Conservation (phyloP, 1,140 invertebrate genomes). For the Muscidifurax raptorellus region DNA sequence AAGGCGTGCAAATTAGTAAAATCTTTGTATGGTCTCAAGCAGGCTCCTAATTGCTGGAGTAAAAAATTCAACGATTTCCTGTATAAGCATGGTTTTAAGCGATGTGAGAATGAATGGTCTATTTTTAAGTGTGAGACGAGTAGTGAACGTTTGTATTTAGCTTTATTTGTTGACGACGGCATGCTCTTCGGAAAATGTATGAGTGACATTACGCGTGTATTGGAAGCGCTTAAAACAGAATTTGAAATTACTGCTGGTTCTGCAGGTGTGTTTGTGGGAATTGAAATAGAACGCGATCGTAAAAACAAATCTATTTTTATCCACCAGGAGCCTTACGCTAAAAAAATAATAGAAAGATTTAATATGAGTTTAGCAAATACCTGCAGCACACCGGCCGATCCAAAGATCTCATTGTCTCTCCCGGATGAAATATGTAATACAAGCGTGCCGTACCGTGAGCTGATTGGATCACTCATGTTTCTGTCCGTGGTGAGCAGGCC, state of each 20-base stretch:
- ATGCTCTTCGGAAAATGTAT: slow-evolving; percentile 51
- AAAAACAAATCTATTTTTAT: slow-evolving; percentile 50
- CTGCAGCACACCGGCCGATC: slow-evolving; percentile 33
- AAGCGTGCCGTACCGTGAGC: not conserved
- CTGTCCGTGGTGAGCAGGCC: no score
- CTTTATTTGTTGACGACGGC: slow-evolving; percentile 53
- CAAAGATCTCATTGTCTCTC: no score
- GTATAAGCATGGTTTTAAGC: slow-evolving; percentile 46
- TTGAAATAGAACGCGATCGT: slow-evolving; percentile 59
- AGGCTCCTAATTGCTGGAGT: slow-evolving; percentile 69
- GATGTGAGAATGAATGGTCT: slow-evolving; percentile 54
- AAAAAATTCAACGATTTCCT: no score
- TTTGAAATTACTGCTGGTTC: slow-evolving; percentile 57
- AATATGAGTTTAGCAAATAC: slow-evolving; percentile 42
- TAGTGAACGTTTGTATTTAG: slow-evolving; percentile 29
- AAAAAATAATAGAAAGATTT: slow-evolving; percentile 52
- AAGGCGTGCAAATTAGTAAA: slow-evolving; percentile 64
- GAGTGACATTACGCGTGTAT: slow-evolving; percentile 47
- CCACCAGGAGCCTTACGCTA: slow-evolving; percentile 51
- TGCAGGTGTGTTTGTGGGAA: slow-evolving; percentile 56
- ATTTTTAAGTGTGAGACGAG: slow-evolving; percentile 44
- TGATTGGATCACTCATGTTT: no score
- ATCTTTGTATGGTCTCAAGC: slow-evolving; percentile 72
- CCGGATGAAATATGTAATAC: no score
- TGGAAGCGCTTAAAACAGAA: slow-evolving; percentile 53